A percentile compares a stretch with the other conserved stretches of the same genome.
Conservation (phyloP, 2,113 vertebrate species). For the Drymodes brunneopygia region DNA sequence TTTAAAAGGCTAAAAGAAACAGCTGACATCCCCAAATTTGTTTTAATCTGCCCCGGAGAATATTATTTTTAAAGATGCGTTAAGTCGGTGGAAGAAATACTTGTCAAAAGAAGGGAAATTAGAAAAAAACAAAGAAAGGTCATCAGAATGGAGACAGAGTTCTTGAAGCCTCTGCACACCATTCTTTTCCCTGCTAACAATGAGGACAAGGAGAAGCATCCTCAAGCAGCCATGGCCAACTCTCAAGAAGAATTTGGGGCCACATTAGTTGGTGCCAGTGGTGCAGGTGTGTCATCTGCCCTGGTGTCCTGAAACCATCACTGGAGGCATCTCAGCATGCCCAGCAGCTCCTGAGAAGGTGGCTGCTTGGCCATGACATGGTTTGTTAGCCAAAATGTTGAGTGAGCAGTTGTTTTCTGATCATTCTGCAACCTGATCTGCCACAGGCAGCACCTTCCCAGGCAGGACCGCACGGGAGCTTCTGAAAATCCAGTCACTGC, state of each 20-base stretch:
- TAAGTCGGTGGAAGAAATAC: slow-evolving; percentile 38
- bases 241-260: background rate
- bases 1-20: slow-evolving; percentile 68
- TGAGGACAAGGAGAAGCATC: background rate
- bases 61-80: slow-evolving; percentile 65
- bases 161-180: background rate
- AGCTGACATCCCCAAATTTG: slow-evolving; percentile 68
- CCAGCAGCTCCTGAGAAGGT: background rate
- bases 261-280: background rate
- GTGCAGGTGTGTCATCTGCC: background rate
- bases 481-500: background rate
- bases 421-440: background rate
- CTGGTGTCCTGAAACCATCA: background rate
- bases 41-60: slow-evolving; percentile 52
- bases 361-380: background rate
- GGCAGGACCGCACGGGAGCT: fast-evolving
- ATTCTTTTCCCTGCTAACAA: background rate
- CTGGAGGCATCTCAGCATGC: background rate
- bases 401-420: background rate
- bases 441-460: background rate
- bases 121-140: background rate
- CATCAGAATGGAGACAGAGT: background rate
- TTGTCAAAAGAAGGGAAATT: slow-evolving; percentile 1
- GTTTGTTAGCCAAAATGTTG: background rate
- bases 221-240: background rate